A percentile compares a stretch with the other conserved stretches of the same genome.
Conservation (phyloP, 2,113 vertebrate species). For the Protobothrops flavoviridis region DNA sequence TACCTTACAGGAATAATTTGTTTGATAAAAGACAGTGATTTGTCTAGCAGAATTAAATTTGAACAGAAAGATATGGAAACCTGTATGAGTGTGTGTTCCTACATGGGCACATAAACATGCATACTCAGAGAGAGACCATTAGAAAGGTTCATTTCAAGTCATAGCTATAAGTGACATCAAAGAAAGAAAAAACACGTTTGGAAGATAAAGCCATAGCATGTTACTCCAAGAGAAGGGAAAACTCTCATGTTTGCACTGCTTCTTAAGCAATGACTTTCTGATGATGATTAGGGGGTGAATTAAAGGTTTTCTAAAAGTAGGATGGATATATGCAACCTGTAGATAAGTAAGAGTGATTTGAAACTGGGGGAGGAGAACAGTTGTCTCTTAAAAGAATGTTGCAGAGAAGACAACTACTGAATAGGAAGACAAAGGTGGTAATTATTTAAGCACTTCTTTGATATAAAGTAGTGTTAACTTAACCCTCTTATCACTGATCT, state of each 20-base stretch:
- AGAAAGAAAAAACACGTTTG: slow-evolving; percentile 18
- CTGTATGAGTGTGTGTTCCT: background rate
- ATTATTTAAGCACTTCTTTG: slow-evolving; percentile 3
- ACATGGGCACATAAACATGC: background rate
- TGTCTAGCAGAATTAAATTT: background rate
- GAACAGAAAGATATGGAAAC: background rate
- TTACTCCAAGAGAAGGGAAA: background rate
- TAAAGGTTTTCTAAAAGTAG: background rate
- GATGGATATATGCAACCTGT: background rate
- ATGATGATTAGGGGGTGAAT: background rate
- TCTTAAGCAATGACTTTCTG: slow-evolving; percentile 9
- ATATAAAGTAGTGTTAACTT: background rate
- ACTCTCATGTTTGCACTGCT: slow-evolving; percentile 6
- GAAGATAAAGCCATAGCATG: background rate
- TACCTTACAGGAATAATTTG: background rate
- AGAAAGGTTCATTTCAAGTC: background rate
- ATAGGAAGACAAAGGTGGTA: background rate
- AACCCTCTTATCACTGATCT: background rate
- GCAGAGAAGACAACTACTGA: background rate
- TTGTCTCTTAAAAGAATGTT: slow-evolving; percentile 11
- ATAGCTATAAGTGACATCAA: slow-evolving; percentile 1
- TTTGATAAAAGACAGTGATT: slow-evolving; percentile 14
- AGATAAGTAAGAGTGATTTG: slow-evolving; percentile 25
- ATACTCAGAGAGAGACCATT: background rate
- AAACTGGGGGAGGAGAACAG: slow-evolving; percentile 11